Conservation (phyloP, 2,113 vertebrate species). For the Paraplagusia blochii region DNA sequence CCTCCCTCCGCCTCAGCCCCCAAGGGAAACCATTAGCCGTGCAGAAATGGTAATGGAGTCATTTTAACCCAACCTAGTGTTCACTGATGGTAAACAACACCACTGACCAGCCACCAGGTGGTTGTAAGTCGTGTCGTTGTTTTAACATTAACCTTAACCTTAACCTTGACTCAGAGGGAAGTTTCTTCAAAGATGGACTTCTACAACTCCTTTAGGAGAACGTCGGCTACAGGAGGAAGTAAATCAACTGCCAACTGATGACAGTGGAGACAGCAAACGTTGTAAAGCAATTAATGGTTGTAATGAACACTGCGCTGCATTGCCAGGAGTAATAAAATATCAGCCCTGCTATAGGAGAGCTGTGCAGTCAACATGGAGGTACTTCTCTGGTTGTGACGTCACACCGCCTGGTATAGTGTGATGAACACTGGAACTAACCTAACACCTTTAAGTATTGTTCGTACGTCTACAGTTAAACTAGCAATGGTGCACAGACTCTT, state of each 20-base stretch:
- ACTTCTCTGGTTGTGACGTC: constrained; percentile 3
- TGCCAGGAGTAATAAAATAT: constrained; percentile 37
- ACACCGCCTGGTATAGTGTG: constrained; percentile 12
- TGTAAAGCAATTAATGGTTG: constrained; percentile 60
- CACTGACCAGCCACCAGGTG: constrained; percentile 62
- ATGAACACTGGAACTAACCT: too few relatives aligned
- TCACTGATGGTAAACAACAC: constrained; percentile 66
- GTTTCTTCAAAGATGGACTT: constrained; percentile 32
- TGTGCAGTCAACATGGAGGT: constrained; percentile 16
- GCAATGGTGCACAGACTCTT: too few relatives aligned
- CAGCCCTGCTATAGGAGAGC: constrained; percentile 20
- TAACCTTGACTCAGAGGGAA: constrained; percentile 29
- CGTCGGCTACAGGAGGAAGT: constrained; percentile 18
- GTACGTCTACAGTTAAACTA: too few relatives aligned
- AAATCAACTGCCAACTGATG: constrained; percentile 49
- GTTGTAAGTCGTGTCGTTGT: constrained; percentile 34
- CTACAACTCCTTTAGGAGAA: constrained; percentile 10
- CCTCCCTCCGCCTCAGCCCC: constrained; percentile 40
- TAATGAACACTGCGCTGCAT: constrained; percentile 38
- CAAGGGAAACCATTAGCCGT: constrained; percentile 74
- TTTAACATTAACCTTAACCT: constrained; percentile 38
- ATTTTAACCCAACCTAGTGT: constrained; percentile 75
- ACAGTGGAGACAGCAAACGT: constrained; percentile 53
- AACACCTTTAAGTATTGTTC: too few relatives aligned
- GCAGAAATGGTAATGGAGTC: constrained; percentile 79